A percentile compares a stretch with the other conserved stretches of the same genome.
Evolutionary conservation across 2,888 invertebrate genomes (phyloP).

Genomic region (Cyclophora albipunctata): DNA sequence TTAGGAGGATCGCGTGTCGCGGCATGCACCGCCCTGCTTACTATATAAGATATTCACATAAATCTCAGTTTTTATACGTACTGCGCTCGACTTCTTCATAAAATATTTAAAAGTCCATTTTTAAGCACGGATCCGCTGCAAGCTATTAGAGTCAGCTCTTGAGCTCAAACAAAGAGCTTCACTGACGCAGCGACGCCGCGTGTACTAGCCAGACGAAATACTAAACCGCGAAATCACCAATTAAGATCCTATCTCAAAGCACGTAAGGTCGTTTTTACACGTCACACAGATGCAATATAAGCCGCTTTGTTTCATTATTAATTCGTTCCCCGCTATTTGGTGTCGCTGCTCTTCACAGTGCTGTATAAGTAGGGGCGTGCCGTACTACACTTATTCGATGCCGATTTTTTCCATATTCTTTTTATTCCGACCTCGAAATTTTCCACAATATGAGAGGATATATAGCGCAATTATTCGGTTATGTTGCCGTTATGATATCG

Average conservation of each 20-base stretch:
- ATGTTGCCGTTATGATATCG: slow-evolving; percentile 3
- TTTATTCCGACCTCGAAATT: slow-evolving; percentile 8
- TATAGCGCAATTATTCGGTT: slow-evolving; percentile 3
- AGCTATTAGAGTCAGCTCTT: slow-evolving; percentile 74
- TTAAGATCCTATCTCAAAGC: slow-evolving; percentile 61
- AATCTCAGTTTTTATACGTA: slow-evolving; percentile 39
- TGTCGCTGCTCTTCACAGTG: slow-evolving; percentile 64
- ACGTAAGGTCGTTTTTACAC: slow-evolving; percentile 53
- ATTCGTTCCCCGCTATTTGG: slow-evolving; percentile 68
- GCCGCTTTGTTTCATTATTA: slow-evolving; percentile 64
- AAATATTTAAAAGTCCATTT: slow-evolving; percentile 72
- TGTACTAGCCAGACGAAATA: slow-evolving; percentile 47
- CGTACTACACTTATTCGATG: slow-evolving; percentile 43
- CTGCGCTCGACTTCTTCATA: slow-evolving; percentile 49
- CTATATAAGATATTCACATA: slow-evolving; percentile 22
- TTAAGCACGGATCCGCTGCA: slow-evolving; percentile 68
- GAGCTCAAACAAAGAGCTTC: slow-evolving; percentile 70
- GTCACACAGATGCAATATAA: slow-evolving; percentile 38
- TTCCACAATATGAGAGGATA: slow-evolving; percentile 12
- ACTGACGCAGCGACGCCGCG: slow-evolving; percentile 58
- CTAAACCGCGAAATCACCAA: slow-evolving; percentile 42
- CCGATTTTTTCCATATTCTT: slow-evolving; percentile 25
- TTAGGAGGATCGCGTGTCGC: slow-evolving; percentile 8
- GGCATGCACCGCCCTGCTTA: slow-evolving; percentile 13
- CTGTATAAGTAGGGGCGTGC: slow-evolving; percentile 52